These are phyloP conservation scores for Gymnogyps californianus DNA, from an alignment of 2,113 vertebrate genomes.

Conservation along the genomic window DNA sequence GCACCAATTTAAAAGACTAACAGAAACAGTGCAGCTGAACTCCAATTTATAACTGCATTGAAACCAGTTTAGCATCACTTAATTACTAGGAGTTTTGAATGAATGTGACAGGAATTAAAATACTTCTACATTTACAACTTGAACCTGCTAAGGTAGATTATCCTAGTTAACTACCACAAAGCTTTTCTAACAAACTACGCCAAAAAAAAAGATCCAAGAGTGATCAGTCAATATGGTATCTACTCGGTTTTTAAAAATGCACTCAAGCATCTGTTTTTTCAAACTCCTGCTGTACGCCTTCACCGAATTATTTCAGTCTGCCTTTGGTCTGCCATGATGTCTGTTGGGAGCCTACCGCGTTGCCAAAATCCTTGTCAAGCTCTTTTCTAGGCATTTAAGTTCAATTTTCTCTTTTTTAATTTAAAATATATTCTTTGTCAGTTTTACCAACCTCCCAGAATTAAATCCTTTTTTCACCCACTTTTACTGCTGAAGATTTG, in stretches of 20 bases:
- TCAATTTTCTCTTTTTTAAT: not conserved
- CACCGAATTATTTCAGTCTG: not conserved
- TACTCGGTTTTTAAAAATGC: not conserved
- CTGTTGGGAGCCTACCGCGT: not conserved
- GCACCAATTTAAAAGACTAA: not conserved
- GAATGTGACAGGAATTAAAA: not conserved
- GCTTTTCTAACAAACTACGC: not conserved
- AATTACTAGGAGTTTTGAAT: not conserved
- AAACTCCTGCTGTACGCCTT: slow-evolving; percentile 1
- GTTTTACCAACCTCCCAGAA: slow-evolving; percentile 18
- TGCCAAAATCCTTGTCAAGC: not conserved
- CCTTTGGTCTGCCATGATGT: not conserved
- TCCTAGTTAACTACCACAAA: not conserved
- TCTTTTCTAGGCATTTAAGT: not conserved
- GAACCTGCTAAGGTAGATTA: not conserved
- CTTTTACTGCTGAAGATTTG: slow-evolving; percentile 40
- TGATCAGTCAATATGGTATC: not conserved
- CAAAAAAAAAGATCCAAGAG: not conserved
- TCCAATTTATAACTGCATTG: not conserved
- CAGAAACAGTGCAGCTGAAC: not conserved
- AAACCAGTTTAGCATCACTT: not conserved
- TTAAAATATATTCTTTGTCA: not conserved
- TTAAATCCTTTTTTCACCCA: not conserved
- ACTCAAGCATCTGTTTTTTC: slow-evolving; percentile 14
- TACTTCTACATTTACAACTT: not conserved